Conservation (phyloP, 2,888 invertebrate species). For the Corbicula japonica region DNA sequence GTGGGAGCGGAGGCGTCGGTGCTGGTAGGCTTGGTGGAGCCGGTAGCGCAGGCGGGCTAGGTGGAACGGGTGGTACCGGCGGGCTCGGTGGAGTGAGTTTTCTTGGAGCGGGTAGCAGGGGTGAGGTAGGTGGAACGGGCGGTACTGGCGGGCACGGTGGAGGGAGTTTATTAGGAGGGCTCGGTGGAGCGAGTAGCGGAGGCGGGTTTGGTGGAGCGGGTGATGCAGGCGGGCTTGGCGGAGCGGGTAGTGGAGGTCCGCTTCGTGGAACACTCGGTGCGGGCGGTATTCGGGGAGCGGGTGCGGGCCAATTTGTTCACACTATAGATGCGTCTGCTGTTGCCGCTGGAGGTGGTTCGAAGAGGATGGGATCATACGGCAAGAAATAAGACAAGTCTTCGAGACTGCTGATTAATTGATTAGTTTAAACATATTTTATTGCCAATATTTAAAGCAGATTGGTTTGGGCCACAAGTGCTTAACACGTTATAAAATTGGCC, state of each 20-base stretch:
- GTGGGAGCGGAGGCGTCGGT: background rate
- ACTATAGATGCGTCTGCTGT: no score
- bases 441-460: no score
- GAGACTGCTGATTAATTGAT: no score
- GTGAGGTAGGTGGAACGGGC: background rate
- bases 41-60: background rate
- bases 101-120: background rate
- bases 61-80: background rate
- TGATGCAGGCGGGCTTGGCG: background rate
- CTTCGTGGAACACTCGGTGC: no score
- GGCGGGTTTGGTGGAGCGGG: conserved; percentile 1
- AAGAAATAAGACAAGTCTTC: no score
- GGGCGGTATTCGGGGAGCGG: no score
- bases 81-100: background rate
- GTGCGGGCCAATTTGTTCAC: no score
- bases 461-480: no score
- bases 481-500: no score
- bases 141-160: background rate
- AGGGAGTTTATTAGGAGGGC: background rate
- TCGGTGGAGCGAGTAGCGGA: background rate
- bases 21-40: background rate
- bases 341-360: background rate
- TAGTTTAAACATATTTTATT: no score
- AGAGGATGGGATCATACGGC: conserved; percentile 25
- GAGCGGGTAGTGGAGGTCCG: background rate